Percentiles rank a stretch among this genome's conserved stretches.
Evolutionary conservation across 2,797 vertebrate species (phyloP).

Genomic region (Otolemur crassicaudatus): DNA sequence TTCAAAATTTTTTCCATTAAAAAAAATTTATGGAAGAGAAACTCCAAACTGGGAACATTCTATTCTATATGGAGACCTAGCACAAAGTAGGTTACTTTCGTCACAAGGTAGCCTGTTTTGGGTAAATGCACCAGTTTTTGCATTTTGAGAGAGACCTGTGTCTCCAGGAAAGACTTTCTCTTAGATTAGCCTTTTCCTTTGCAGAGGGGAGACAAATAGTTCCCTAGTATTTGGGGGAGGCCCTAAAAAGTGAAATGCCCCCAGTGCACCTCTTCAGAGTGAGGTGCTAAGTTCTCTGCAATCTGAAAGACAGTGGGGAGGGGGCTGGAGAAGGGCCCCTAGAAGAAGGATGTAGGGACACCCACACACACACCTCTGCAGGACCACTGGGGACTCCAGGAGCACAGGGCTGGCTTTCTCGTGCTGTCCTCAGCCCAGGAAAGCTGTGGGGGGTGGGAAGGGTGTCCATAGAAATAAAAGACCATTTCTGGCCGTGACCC

Average conservation of each 20-base stretch:
- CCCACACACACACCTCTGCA: neutral
- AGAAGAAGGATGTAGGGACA: no score
- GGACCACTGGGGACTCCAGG: neutral
- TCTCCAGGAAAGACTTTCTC: neutral
- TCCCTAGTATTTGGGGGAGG: neutral
- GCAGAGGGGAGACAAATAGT: neutral
- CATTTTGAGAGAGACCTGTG: neutral
- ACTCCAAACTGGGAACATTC: neutral
- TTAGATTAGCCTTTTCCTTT: neutral
- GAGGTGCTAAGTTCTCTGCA: neutral
- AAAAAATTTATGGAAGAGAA: neutral
- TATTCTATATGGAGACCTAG: neutral
- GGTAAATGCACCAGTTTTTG: neutral
- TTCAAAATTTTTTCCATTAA: neutral
- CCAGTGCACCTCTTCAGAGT: neutral
- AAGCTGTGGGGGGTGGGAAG: neutral
- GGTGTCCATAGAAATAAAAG: neutral
- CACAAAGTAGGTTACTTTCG: neutral
- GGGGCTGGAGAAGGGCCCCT: neutral
- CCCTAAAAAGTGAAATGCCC: neutral
- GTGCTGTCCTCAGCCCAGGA: fast-evolving
- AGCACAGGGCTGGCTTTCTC: fast-evolving
- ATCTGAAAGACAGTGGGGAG: fast-evolving
- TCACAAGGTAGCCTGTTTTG: neutral
- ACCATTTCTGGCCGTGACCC: fast-evolving